Percentiles rank a stretch among this genome's conserved stretches.
Evolutionary conservation across 2,888 invertebrate species (phyloP).

Genomic region (Criorhina ranunculi): DNA sequence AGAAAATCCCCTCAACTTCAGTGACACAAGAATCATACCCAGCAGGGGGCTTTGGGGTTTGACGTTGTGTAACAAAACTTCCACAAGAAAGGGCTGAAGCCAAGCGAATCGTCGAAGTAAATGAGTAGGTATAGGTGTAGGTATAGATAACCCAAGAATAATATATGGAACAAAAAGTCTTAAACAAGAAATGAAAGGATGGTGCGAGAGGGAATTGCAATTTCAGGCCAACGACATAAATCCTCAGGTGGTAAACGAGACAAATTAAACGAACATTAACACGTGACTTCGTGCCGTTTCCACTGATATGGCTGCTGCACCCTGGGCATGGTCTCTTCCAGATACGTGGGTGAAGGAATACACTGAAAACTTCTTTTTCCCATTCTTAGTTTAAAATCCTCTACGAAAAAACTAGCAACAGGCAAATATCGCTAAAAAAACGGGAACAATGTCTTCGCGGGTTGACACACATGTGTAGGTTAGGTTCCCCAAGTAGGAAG

Average conservation of each 20-base stretch:
- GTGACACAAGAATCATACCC: constrained; percentile 40
- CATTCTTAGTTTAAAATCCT: constrained; percentile 6
- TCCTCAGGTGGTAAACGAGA: constrained; percentile 76
- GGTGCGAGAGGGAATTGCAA: constrained; percentile 41
- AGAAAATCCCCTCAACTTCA: constrained; percentile 48
- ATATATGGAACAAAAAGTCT: background rate
- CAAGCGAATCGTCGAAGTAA: constrained; percentile 5
- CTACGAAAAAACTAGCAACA: constrained; percentile 11
- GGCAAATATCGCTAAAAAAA: background rate
- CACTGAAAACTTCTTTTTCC: constrained; percentile 30
- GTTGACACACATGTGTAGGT: background rate
- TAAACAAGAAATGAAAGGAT: constrained; percentile 14
- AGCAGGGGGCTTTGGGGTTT: constrained; percentile 5
- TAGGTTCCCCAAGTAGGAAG: background rate
- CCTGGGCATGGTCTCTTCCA: background rate
- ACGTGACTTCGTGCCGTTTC: constrained; percentile 79
- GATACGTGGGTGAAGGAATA: background rate
- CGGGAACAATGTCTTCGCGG: background rate
- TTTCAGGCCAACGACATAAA: constrained; percentile 68
- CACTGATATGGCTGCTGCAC: constrained; percentile 52
- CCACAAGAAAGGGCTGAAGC: constrained; percentile 6
- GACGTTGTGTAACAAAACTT: constrained; percentile 35
- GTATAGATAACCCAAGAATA: background rate
- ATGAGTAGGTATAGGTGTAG: background rate
- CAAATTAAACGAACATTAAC: constrained; percentile 78